Conservation (phyloP, 2,888 invertebrate species). For the Rhopalosiphum nymphaeae region DNA sequence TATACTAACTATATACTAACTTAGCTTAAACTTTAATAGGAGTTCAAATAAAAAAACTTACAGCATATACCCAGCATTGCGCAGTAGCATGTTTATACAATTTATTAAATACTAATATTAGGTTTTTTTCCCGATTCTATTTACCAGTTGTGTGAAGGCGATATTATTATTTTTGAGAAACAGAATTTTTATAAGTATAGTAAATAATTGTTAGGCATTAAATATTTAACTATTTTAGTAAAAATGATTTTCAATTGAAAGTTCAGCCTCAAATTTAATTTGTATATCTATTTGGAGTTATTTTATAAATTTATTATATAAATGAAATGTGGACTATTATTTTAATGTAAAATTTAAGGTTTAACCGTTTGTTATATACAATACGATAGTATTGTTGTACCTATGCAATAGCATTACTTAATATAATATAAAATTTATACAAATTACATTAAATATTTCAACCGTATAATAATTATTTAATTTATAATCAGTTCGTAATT, state of each 20-base stretch:
- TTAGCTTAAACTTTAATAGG: background rate
- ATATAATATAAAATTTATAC: background rate
- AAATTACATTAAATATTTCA: background rate
- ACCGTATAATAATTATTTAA: background rate
- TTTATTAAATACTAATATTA: background rate
- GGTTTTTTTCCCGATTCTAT: background rate
- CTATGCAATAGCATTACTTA: background rate
- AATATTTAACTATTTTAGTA: background rate
- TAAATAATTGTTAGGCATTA: background rate
- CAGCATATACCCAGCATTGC: background rate
- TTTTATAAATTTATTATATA: background rate
- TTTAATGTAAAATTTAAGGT: background rate
- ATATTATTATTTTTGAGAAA: background rate
- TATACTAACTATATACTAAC: background rate
- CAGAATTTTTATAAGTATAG: background rate
- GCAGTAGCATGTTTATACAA: background rate
- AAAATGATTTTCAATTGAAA: background rate
- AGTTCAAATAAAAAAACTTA: background rate
- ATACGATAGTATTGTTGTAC: background rate
- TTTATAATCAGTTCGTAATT: background rate
- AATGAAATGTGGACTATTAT: background rate
- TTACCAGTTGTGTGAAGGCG: background rate
- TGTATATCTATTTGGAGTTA: background rate
- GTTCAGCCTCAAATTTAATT: background rate
- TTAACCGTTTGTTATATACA: background rate